Percentiles rank a stretch among this genome's conserved stretches.
These are phyloP conservation scores for Mesitornis unicolor DNA, from an alignment of 2,113 vertebrate species.

Conservation along the genomic window DNA sequence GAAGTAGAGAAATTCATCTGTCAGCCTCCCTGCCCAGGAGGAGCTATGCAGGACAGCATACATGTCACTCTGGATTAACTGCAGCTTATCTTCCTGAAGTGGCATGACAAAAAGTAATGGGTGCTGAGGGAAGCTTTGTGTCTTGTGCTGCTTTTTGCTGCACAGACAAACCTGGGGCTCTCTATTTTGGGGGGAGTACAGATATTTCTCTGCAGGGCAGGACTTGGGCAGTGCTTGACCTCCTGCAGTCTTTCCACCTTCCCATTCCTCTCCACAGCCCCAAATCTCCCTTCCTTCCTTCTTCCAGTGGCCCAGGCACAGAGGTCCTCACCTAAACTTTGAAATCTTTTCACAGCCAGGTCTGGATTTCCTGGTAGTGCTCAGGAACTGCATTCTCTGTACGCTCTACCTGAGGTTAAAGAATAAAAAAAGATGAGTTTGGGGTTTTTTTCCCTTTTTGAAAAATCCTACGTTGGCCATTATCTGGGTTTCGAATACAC, in stretches of 20 bases:
- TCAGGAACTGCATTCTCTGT: not conserved
- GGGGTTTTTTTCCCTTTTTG: not conserved
- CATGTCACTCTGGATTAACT: not conserved
- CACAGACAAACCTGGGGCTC: not conserved
- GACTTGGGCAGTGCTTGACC: not conserved
- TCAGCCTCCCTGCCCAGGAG: not conserved
- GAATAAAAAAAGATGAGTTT: not conserved
- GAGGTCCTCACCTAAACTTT: not conserved
- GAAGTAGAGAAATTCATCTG: not conserved
- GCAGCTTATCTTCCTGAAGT: not conserved
- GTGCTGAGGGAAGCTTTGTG: not conserved
- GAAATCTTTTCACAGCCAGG: not conserved
- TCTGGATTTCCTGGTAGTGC: not conserved
- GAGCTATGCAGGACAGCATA: not conserved
- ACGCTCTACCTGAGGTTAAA: not conserved
- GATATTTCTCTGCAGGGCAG: not conserved
- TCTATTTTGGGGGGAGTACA: not conserved
- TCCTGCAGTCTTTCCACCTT: not conserved
- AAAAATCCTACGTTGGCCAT: not conserved
- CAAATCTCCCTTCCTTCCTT: not conserved
- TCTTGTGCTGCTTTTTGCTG: too few relatives aligned
- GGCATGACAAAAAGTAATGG: not conserved
- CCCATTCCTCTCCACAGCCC: not conserved
- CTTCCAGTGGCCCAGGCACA: not conserved
- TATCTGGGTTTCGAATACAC: not conserved